Conservation (phyloP, 1,140 invertebrate genomes). For the Drosophila azteca region DNA sequence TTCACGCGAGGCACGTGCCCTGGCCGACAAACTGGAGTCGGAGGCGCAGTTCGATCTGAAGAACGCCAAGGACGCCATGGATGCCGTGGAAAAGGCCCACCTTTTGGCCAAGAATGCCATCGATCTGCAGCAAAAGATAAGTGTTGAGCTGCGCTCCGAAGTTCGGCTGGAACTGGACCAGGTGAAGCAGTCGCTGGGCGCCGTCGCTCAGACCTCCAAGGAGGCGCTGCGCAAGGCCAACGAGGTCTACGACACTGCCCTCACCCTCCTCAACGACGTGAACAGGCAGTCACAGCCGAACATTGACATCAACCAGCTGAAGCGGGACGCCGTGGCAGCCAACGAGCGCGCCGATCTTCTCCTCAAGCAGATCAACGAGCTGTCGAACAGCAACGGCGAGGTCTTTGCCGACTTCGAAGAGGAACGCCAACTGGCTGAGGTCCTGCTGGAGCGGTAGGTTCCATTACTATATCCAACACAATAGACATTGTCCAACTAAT, state of each 20-base stretch:
- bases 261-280: conserved; percentile 90
- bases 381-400: conserved; percentile 68
- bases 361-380: conserved; percentile 62
- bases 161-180: conserved; percentile 85
- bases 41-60: conserved; percentile 91
- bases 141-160: conserved; percentile 87
- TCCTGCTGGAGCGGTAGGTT: conserved; percentile 87
- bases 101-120: conserved; percentile 92
- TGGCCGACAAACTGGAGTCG: conserved; percentile 90
- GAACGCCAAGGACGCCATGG: conserved; percentile 91
- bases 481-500: neutral
- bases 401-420: conserved; percentile 76
- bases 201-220: conserved; percentile 88
- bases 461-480: neutral
- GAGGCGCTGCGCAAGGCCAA: conserved; percentile 89
- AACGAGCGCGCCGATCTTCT: conserved; percentile 84
- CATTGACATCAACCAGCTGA: conserved; percentile 89
- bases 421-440: conserved; percentile 87
- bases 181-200: conserved; percentile 87
- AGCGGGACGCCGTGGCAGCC: conserved; percentile 87
- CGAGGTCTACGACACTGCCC: conserved; percentile 90
- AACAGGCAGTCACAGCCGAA: conserved; percentile 89
- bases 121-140: conserved; percentile 91
- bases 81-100: conserved; percentile 92
- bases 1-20: conserved; percentile 91